A percentile compares a stretch with the other conserved stretches of the same genome.
Evolutionary conservation across 1,140 invertebrate genomes (phyloP).

Genomic region (Lycorma delicatula): DNA sequence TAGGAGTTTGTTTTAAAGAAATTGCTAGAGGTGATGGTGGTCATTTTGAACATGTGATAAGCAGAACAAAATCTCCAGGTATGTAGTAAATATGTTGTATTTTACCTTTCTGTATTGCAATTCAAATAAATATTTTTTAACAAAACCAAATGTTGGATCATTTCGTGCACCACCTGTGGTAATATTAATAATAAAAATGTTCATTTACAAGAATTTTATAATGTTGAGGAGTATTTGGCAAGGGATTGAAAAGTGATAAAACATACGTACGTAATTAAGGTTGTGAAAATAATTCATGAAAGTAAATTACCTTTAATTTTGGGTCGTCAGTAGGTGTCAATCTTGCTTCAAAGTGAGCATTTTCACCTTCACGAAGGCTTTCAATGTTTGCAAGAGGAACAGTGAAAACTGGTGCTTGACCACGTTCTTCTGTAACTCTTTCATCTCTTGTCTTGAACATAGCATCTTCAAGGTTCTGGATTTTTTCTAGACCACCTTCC

Average conservation of each 20-base stretch:
- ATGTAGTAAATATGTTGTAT: too few relatives aligned
- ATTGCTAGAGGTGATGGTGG: too few relatives aligned
- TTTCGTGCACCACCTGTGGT: too few relatives aligned
- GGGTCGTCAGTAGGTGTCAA: slow-evolving; percentile 90
- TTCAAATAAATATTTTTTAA: too few relatives aligned
- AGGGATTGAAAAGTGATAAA: too few relatives aligned
- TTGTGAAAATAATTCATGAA: background rate
- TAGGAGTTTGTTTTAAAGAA: too few relatives aligned
- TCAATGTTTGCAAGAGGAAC: slow-evolving; percentile 81
- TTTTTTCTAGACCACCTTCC: slow-evolving; percentile 85
- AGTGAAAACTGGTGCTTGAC: slow-evolving; percentile 84
- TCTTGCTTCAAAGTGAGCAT: slow-evolving; percentile 88
- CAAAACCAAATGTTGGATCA: too few relatives aligned
- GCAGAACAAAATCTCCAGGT: too few relatives aligned
- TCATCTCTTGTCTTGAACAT: slow-evolving; percentile 62
- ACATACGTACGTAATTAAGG: background rate
- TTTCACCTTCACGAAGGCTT: slow-evolving; percentile 79
- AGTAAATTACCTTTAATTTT: slow-evolving; percentile 76
- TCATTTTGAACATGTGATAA: too few relatives aligned
- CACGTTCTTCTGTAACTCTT: slow-evolving; percentile 55
- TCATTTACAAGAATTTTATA: too few relatives aligned
- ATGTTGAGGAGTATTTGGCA: too few relatives aligned
- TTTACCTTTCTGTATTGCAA: too few relatives aligned
- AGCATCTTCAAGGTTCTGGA: slow-evolving; percentile 85
- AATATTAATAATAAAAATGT: background rate